Percentiles rank a stretch among this genome's conserved stretches.
These are phyloP conservation scores for Mesorhabditis sp. DNA, from an alignment of 2,888 invertebrate genomes.

Conservation along the genomic window DNA sequence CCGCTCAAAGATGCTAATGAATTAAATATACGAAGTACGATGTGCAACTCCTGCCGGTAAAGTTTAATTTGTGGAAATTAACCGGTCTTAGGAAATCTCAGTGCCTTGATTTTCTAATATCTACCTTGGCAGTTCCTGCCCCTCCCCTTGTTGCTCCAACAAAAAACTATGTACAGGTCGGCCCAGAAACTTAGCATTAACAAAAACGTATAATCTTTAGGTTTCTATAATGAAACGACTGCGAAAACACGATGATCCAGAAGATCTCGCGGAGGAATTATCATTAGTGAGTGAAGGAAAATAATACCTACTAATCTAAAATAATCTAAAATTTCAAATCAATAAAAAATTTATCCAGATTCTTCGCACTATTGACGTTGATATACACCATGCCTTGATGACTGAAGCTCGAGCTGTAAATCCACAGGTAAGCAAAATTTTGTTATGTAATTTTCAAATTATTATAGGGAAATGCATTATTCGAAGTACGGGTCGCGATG, in stretches of 20 bases:
- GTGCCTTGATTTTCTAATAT: constrained; percentile 23
- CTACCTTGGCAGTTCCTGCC: constrained; percentile 24
- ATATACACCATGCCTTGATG: constrained; percentile 27
- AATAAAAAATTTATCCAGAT: constrained; percentile 16
- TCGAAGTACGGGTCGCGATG: constrained; percentile 20
- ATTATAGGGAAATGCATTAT: constrained; percentile 26
- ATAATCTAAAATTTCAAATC: not conserved
- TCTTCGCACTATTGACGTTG: constrained; percentile 31
- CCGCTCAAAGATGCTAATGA: too few species aligned
- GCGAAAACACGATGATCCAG: not conserved
- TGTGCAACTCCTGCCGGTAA: too few species aligned
- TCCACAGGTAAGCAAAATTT: constrained; percentile 5
- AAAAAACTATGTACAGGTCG: constrained; percentile 23
- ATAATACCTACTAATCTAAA: not conserved
- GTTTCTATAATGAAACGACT: not conserved
- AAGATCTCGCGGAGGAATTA: not conserved
- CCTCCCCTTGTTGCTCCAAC: constrained; percentile 24
- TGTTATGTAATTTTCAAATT: not conserved
- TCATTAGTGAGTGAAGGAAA: not conserved
- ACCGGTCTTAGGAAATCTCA: not conserved
- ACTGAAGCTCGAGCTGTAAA: constrained; percentile 26
- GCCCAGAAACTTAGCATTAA: not conserved
- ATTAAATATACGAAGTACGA: too few species aligned
- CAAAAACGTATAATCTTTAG: not conserved
- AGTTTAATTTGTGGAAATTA: too few species aligned